These are phyloP conservation scores for Macaria liturata DNA, from an alignment of 2,888 invertebrate genomes.

Conservation along the genomic window DNA sequence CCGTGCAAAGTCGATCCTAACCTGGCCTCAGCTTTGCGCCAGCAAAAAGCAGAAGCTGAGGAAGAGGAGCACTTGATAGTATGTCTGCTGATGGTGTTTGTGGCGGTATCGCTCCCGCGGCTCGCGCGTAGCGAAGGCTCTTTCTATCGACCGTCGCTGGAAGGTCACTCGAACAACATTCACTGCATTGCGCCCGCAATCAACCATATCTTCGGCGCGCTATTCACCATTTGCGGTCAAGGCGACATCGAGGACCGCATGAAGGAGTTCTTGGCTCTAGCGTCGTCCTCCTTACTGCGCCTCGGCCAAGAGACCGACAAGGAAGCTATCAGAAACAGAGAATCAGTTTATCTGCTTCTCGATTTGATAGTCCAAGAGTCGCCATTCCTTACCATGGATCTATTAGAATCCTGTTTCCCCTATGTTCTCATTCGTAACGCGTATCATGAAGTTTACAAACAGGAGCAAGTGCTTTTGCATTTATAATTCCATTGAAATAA, in stretches of 20 bases:
- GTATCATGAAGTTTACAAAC: constrained; percentile 97
- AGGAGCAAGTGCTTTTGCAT: constrained; percentile 87
- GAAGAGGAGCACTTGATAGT: constrained; percentile 97
- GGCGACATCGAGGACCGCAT: constrained; percentile 98
- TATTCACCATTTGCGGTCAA: constrained; percentile 97
- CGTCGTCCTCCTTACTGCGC: constrained; percentile 96
- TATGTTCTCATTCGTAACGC: constrained; percentile 99
- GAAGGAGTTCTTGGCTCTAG: constrained; percentile 96
- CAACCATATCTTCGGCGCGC: constrained; percentile 97
- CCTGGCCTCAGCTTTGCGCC: constrained; percentile 93
- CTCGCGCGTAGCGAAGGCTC: constrained; percentile 95
- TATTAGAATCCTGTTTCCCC: constrained; percentile 99
- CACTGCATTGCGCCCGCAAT: constrained; percentile 99
- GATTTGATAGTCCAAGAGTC: constrained; percentile 99
- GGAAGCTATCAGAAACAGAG: constrained; percentile 96
- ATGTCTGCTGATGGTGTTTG: constrained; percentile 98
- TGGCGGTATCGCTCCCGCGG: constrained; percentile 98
- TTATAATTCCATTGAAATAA: constrained; percentile 53
- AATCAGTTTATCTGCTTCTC: constrained; percentile 97
- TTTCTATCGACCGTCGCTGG: constrained; percentile 92
- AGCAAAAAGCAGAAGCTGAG: constrained; percentile 93
- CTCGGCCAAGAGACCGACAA: constrained; percentile 98
- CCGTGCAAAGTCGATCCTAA: constrained; percentile 98
- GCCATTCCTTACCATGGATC: constrained; percentile 98
- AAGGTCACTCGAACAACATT: constrained; percentile 99